phyloP scores from a whole-genome alignment of 1,140 invertebrate genomes.

The Theocolax elegans region DNA sequence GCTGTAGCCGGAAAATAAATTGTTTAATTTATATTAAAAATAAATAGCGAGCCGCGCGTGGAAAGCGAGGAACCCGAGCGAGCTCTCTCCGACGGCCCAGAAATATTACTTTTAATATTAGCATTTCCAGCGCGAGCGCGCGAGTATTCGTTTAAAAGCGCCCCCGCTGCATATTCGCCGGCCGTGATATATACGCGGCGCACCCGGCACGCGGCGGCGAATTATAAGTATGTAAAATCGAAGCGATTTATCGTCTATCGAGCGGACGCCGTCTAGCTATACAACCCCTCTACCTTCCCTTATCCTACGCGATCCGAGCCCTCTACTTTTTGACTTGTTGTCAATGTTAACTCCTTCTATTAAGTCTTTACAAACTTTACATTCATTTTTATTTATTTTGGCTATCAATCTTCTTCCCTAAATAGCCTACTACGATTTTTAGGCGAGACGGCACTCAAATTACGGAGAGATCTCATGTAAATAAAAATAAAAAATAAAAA shows the following conservation, averaged over 20 bases:
- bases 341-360: too few species aligned
- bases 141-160: constrained; percentile 24
- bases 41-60: constrained; percentile 55
- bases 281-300: neutral
- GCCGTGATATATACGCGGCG: constrained; percentile 2
- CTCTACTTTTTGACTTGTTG: too few species aligned
- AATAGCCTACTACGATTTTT: too few species aligned
- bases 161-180: constrained; percentile 22
- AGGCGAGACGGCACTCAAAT: too few species aligned
- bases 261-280: neutral
- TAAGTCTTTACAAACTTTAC: too few species aligned
- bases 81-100: constrained; percentile 41
- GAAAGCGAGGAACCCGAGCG: constrained; percentile 37
- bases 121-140: constrained; percentile 44
- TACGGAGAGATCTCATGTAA: too few species aligned
- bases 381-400: too few species aligned
- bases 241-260: constrained; percentile 33
- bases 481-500: too few species aligned
- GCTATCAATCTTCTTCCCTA: too few species aligned
- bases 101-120: constrained; percentile 64
- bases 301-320: too few species aligned
- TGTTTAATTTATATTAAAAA: constrained; percentile 67
- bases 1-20: constrained; percentile 53
- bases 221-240: constrained; percentile 24
- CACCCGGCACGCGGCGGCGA: constrained; percentile 6